phyloP scores from a whole-genome alignment of 2,888 invertebrate species.

The Malthinus flaveolus region DNA sequence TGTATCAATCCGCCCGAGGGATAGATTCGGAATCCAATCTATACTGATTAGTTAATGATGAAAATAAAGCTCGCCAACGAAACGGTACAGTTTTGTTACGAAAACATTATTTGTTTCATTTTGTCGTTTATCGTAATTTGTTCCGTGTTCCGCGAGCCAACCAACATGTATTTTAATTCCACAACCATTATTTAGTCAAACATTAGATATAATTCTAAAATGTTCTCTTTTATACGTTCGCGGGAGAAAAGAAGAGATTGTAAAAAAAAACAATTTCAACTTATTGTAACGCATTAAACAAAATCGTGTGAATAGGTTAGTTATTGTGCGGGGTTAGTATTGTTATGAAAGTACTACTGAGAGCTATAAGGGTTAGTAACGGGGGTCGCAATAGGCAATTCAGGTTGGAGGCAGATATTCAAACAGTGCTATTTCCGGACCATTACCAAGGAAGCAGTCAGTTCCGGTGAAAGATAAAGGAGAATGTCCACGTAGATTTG shows the following conservation, averaged over 20 bases:
- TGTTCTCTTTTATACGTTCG: no score
- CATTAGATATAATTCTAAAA: neutral
- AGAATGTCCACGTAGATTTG: conserved; percentile 37
- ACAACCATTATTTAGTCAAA: neutral
- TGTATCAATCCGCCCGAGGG: conserved; percentile 25
- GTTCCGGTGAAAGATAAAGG: conserved; percentile 43
- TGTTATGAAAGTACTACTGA: conserved; percentile 22
- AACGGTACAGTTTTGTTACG: conserved; percentile 31
- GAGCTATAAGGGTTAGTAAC: conserved; percentile 32
- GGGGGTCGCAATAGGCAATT: conserved; percentile 31
- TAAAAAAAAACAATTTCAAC: no score
- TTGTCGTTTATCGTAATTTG: conserved; percentile 32
- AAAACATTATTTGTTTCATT: conserved; percentile 35
- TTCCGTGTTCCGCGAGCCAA: no score
- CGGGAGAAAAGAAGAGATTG: no score
- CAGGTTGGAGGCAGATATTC: conserved; percentile 36
- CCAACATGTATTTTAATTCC: conserved; percentile 28
- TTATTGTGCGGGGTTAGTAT: conserved; percentile 12
- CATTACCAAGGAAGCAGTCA: conserved; percentile 41
- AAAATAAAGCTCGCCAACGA: conserved; percentile 32
- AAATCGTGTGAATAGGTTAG: conserved; percentile 17
- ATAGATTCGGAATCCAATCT: conserved; percentile 35
- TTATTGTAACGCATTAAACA: neutral
- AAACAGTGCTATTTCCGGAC: conserved; percentile 43
- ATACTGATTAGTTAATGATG: conserved; percentile 39